These are phyloP conservation scores for Eristalis intricaria DNA, from an alignment of 2,888 invertebrate species.

Conservation along the genomic window DNA sequence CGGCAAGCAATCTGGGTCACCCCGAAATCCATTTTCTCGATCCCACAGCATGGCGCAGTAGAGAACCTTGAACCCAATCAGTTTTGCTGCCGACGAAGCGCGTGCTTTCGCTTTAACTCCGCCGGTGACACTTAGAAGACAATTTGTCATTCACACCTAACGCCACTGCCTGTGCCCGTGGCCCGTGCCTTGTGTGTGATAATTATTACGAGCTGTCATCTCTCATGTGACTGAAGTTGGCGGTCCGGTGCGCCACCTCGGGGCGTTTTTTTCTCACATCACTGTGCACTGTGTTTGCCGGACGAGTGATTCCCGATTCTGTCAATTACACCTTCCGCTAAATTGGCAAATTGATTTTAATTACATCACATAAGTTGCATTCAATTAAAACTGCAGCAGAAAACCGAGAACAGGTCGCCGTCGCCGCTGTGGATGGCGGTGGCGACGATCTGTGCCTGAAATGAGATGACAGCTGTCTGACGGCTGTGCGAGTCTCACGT, in stretches of 20 bases:
- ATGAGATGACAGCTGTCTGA: constrained; percentile 19
- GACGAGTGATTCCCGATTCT: constrained; percentile 56
- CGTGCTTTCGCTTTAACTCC: constrained; percentile 47
- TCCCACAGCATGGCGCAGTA: not conserved
- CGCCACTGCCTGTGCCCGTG: not conserved
- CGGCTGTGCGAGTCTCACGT: constrained; percentile 15
- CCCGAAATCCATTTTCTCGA: not conserved
- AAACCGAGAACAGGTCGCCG: constrained; percentile 14
- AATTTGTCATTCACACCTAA: constrained; percentile 46
- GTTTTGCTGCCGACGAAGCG: constrained; percentile 24
- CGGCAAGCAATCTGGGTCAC: constrained; percentile 23
- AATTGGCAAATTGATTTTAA: constrained; percentile 71
- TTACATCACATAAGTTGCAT: constrained; percentile 68
- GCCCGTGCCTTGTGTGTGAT: constrained; percentile 30
- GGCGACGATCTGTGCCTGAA: constrained; percentile 3
- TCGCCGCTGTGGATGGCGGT: not conserved
- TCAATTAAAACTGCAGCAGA: constrained; percentile 62
- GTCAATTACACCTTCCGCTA: constrained; percentile 72
- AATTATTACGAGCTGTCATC: constrained; percentile 54
- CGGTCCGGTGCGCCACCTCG: constrained; percentile 20
- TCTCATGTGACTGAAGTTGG: constrained; percentile 41
- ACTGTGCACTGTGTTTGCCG: constrained; percentile 21
- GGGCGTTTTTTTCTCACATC: constrained; percentile 45
- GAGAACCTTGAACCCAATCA: constrained; percentile 30
- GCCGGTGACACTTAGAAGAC: constrained; percentile 29